Evolutionary conservation across 2,113 vertebrate species (phyloP).

Genomic region (Lophotis ruficrista): DNA sequence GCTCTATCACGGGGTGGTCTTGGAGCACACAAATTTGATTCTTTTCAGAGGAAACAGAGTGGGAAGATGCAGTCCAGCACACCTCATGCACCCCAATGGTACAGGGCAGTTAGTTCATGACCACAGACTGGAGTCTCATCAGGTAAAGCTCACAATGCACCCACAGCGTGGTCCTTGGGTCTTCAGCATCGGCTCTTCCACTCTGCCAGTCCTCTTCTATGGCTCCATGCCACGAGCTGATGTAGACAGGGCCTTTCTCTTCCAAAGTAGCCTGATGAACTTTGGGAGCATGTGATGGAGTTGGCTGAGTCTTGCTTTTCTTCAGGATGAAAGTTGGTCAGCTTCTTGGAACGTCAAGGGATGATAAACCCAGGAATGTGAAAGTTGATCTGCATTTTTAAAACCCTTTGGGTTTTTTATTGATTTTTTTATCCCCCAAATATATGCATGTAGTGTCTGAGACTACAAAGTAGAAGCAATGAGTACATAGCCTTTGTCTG

Average conservation of each 20-base stretch:
- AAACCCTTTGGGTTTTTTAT: background rate
- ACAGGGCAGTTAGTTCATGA: background rate
- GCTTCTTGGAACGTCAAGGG: background rate
- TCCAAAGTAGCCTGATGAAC: background rate
- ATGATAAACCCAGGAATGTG: background rate
- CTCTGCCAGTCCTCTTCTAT: background rate
- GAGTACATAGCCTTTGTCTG: background rate
- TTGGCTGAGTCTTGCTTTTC: background rate
- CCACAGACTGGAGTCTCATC: background rate
- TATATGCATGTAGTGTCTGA: background rate
- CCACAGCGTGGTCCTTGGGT: rapidly evolving
- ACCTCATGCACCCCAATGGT: rapidly evolving
- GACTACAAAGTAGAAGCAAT: background rate
- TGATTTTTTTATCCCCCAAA: background rate
- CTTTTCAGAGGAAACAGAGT: background rate
- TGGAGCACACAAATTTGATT: background rate
- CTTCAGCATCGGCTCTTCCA: background rate
- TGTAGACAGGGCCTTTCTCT: background rate
- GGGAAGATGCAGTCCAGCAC: background rate
- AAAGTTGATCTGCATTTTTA: background rate
- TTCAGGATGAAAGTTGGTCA: background rate
- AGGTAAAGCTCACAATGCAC: background rate
- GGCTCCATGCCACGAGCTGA: rapidly evolving
- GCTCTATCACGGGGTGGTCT: background rate
- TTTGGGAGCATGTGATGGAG: background rate